A percentile compares a stretch with the other conserved stretches of the same genome.
Conservation (phyloP, 2,797 vertebrate species). For the Tiaroga cobitis region DNA sequence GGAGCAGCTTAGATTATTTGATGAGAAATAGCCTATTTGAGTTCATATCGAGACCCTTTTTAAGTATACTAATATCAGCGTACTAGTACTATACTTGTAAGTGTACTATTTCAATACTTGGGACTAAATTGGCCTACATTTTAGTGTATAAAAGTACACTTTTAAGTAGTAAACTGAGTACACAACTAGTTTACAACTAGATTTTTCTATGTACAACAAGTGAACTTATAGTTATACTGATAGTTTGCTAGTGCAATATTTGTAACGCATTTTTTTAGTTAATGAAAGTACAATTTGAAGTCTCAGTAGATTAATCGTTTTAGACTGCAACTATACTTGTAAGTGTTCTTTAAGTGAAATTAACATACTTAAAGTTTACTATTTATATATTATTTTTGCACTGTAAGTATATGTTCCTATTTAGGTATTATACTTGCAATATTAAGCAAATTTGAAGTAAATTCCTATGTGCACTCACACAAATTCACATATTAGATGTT, state of each 20-base stretch:
- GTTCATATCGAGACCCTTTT: neutral
- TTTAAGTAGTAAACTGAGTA: neutral
- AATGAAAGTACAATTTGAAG: neutral
- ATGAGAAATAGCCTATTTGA: neutral
- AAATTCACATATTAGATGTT: neutral
- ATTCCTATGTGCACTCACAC: neutral
- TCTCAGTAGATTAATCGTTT: neutral
- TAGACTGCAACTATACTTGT: neutral
- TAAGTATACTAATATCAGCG: neutral
- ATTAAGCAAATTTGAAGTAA: neutral
- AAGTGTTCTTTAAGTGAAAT: no score
- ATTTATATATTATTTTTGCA: neutral
- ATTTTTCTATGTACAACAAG: no score
- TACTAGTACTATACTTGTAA: neutral
- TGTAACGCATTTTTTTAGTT: no score
- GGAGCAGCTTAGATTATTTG: neutral
- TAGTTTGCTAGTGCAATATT: neutral
- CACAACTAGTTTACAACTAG: no score
- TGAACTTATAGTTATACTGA: no score
- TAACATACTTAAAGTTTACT: neutral
- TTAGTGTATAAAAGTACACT: neutral
- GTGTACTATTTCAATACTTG: neutral
- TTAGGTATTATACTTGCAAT: neutral
- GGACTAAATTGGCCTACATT: neutral
- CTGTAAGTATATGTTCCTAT: neutral